These are phyloP conservation scores for Amblyopsis hoosieri DNA, from an alignment of 2,797 vertebrate genomes.

Conservation along the genomic window DNA sequence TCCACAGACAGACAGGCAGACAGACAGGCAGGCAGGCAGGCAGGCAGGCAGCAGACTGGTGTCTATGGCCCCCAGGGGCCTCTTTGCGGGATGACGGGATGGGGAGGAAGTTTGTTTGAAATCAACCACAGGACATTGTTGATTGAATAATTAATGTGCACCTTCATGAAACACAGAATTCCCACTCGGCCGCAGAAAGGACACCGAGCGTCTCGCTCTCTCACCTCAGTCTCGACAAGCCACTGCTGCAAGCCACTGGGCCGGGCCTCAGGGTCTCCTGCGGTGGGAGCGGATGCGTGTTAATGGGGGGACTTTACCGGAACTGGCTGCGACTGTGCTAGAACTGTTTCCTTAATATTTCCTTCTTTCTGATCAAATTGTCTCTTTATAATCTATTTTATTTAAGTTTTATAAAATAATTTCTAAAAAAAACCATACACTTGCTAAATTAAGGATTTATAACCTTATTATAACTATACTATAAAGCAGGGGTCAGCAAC, in stretches of 20 bases:
- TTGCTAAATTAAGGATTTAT: no score
- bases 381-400: no score
- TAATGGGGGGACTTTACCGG: not conserved
- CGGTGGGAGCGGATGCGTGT: not conserved
- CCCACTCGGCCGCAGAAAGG: slow-evolving; percentile 72
- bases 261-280: no score
- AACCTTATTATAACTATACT: no score
- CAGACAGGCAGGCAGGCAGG: slow-evolving; percentile 5
- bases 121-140: slow-evolving; percentile 91
- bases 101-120: slow-evolving; percentile 69
- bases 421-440: no score
- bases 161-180: slow-evolving; percentile 88
- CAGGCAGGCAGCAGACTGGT: slow-evolving; percentile 1
- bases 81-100: slow-evolving; percentile 77
- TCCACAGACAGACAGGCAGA: slow-evolving; percentile 3
- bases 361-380: not conserved
- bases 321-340: not conserved
- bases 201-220: slow-evolving; percentile 49
- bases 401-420: no score
- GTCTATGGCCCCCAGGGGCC: slow-evolving; percentile 42
- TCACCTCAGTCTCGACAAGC: slow-evolving; percentile 13
- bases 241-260: not conserved
- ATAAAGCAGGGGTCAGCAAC: no score
- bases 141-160: slow-evolving; percentile 96
- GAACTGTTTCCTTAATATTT: not conserved